Evolutionary conservation across 2,797 vertebrate genomes (phyloP).

Genomic region (Oceanodroma leucorhoa): DNA sequence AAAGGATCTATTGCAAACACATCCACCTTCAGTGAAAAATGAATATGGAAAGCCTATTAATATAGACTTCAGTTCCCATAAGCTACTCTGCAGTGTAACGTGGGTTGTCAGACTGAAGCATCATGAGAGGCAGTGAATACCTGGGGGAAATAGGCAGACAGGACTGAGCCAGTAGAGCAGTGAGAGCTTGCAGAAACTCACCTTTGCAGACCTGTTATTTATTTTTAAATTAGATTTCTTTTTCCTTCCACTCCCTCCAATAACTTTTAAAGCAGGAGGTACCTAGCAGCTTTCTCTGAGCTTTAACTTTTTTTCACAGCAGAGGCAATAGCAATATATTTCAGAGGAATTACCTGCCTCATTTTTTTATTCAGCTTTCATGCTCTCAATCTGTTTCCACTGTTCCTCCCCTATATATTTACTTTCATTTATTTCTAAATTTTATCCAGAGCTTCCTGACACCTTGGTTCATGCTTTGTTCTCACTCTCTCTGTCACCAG

Average conservation of each 20-base stretch:
- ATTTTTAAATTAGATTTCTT: background rate
- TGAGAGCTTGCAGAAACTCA: background rate
- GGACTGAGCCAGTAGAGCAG: background rate
- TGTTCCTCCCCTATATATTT: background rate
- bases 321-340: background rate
- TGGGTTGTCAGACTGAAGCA: background rate
- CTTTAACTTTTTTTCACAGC: background rate
- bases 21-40: background rate
- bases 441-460: background rate
- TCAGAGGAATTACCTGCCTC: background rate
- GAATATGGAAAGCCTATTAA: background rate
- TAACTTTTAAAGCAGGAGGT: slow-evolving; percentile 1
- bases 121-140: background rate
- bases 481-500: background rate
- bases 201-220: background rate
- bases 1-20: background rate
- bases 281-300: background rate
- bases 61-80: background rate
- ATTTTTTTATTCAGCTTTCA: slow-evolving; percentile 5
- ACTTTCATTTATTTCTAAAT: background rate
- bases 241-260: background rate
- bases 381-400: background rate
- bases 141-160: background rate
- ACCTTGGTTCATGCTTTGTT: background rate
- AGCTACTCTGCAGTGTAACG: background rate